Percentiles rank a stretch among this genome's conserved stretches.
These are phyloP conservation scores for Phyllostomus discolor DNA, from an alignment of 2,113 vertebrate genomes.

Conservation along the genomic window DNA sequence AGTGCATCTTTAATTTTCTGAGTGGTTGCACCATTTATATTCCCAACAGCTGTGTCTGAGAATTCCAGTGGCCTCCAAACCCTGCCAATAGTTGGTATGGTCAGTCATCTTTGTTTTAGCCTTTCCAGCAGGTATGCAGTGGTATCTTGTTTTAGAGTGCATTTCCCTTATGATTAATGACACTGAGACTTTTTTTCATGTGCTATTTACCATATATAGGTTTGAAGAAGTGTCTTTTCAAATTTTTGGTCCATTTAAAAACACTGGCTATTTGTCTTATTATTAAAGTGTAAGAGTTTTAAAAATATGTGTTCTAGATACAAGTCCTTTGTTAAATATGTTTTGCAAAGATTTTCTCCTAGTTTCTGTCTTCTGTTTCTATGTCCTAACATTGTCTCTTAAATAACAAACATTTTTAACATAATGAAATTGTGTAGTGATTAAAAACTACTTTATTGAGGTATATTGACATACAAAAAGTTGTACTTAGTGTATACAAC, in stretches of 20 bases:
- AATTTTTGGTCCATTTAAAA: neutral
- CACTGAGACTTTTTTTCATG: neutral
- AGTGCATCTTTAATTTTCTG: neutral
- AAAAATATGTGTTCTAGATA: neutral
- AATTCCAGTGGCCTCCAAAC: neutral
- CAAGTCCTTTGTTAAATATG: neutral
- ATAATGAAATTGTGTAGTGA: neutral
- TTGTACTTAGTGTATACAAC: neutral
- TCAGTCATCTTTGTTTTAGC: neutral
- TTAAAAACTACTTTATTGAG: neutral
- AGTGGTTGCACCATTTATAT: neutral
- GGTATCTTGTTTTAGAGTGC: neutral
- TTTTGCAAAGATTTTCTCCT: neutral
- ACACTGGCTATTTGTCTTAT: neutral
- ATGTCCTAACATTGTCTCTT: neutral
- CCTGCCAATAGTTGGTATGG: neutral
- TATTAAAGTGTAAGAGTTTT: neutral
- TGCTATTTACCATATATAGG: neutral
- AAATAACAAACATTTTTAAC: too few species aligned
- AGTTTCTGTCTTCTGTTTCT: neutral
- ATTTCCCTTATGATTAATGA: neutral
- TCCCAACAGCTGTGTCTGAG: neutral
- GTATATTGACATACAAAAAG: neutral
- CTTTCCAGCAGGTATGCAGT: neutral
- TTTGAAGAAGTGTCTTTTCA: neutral